A percentile compares a stretch with the other conserved stretches of the same genome.
phyloP scores from a whole-genome alignment of 2,888 invertebrate species.

The Heteromurus nitidus region DNA sequence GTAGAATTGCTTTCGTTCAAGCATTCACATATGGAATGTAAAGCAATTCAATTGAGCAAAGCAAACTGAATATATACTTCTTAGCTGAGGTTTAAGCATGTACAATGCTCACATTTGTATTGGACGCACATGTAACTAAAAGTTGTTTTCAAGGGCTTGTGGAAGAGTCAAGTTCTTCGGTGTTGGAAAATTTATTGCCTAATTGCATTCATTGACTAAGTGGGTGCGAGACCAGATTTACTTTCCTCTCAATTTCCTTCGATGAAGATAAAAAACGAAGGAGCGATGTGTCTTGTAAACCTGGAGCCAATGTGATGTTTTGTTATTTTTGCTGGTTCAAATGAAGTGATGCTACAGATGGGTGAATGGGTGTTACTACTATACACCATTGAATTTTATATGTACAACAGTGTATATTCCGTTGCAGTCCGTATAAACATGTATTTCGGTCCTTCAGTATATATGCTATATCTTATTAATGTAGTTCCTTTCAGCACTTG shows the following conservation, averaged over 20 bases:
- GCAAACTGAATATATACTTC: too few relatives aligned
- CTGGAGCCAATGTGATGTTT: constrained; percentile 33
- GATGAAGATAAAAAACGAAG: not conserved
- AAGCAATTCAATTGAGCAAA: too few relatives aligned
- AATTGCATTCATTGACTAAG: constrained; percentile 70
- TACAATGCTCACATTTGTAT: too few relatives aligned
- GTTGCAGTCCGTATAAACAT: not conserved
- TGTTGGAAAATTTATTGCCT: constrained; percentile 67
- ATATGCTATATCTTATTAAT: too few relatives aligned
- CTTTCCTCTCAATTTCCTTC: constrained; percentile 39
- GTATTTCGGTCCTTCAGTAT: too few relatives aligned
- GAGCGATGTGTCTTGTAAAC: not conserved
- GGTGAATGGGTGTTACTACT: constrained; percentile 37
- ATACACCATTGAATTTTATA: too few relatives aligned
- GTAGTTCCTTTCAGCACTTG: too few relatives aligned
- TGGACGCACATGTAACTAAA: too few relatives aligned
- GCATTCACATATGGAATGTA: too few relatives aligned
- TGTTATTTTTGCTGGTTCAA: constrained; percentile 27
- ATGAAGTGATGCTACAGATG: constrained; percentile 30
- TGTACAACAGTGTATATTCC: too few relatives aligned
- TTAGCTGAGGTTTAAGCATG: too few relatives aligned
- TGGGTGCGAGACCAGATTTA: constrained; percentile 64
- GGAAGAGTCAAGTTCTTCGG: constrained; percentile 26
- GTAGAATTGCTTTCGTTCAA: too few relatives aligned
- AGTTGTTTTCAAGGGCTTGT: constrained; percentile 53